Evolutionary conservation across 2,888 invertebrate species (phyloP).

Genomic region (Agrenia bidenticulata): DNA sequence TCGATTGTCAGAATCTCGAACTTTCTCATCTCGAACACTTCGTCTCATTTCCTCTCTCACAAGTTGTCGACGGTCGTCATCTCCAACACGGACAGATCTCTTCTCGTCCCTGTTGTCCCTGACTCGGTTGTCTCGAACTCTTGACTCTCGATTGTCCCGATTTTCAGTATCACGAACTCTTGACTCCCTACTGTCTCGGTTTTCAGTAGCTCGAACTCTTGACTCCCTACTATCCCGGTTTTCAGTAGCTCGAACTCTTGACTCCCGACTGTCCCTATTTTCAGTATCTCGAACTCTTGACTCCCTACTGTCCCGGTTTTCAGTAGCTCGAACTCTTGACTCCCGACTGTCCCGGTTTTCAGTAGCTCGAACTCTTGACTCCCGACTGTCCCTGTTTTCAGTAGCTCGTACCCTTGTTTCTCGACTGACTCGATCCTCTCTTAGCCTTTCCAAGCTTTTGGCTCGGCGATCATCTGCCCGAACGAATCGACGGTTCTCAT

Average conservation of each 20-base stretch:
- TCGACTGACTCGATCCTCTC: neutral
- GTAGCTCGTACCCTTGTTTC: neutral
- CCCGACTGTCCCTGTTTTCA: no score
- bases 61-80: constrained; percentile 13
- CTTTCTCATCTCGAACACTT: constrained; percentile 1
- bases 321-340: neutral
- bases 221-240: neutral
- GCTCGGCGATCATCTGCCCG: constrained; percentile 17
- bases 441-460: neutral
- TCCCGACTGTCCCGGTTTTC: neutral
- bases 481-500: constrained; percentile 22
- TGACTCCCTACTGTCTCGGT: constrained; percentile 14
- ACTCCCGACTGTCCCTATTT: neutral
- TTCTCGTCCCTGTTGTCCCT: neutral
- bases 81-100: neutral
- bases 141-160: neutral
- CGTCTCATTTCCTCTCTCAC: constrained; percentile 14
- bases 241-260: neutral
- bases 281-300: neutral
- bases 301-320: neutral
- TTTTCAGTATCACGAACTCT: constrained; percentile 10
- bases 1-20: constrained; percentile 9
- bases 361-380: neutral
- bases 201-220: neutral
- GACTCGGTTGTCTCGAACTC: neutral